Evolutionary conservation across 1,140 invertebrate genomes (phyloP).

Genomic region (Zeugodacus cucurbitae): DNA sequence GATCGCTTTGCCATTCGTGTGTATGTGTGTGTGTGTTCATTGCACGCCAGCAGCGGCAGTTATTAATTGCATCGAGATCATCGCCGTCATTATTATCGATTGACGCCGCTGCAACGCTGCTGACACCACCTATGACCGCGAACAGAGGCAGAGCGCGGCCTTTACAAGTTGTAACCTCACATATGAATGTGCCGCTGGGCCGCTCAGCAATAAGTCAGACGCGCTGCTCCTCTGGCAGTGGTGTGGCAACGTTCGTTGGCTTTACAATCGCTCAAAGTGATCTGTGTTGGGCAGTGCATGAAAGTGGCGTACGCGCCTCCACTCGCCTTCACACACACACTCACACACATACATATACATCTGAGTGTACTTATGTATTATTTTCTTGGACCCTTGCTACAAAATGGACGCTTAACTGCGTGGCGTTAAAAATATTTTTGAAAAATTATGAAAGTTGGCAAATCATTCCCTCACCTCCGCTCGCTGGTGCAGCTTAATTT

Average conservation of each 20-base stretch:
- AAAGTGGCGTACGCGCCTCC: constrained; percentile 36
- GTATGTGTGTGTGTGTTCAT: neutral
- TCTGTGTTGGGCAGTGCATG: constrained; percentile 37
- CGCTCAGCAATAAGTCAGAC: neutral
- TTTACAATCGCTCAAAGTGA: constrained; percentile 18
- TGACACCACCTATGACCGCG: neutral
- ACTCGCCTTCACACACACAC: neutral
- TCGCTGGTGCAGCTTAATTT: neutral
- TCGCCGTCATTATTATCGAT: constrained; percentile 36
- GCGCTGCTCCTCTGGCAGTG: neutral
- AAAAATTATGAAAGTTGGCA: constrained; percentile 12
- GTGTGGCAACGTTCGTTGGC: neutral
- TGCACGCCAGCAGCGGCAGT: constrained; percentile 32
- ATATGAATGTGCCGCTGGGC: neutral
- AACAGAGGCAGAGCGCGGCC: neutral
- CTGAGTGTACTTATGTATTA: neutral
- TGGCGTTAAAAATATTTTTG: constrained; percentile 20
- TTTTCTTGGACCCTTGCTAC: neutral
- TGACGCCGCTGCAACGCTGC: neutral
- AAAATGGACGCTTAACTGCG: neutral
- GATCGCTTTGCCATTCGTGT: too few relatives aligned
- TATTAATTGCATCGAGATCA: constrained; percentile 42
- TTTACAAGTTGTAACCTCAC: neutral
- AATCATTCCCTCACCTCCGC: too few relatives aligned
- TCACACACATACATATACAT: neutral